A percentile compares a stretch with the other conserved stretches of the same genome.
These are phyloP conservation scores for Phocoena sinus DNA, from an alignment of 2,113 vertebrate species.

Conservation along the genomic window DNA sequence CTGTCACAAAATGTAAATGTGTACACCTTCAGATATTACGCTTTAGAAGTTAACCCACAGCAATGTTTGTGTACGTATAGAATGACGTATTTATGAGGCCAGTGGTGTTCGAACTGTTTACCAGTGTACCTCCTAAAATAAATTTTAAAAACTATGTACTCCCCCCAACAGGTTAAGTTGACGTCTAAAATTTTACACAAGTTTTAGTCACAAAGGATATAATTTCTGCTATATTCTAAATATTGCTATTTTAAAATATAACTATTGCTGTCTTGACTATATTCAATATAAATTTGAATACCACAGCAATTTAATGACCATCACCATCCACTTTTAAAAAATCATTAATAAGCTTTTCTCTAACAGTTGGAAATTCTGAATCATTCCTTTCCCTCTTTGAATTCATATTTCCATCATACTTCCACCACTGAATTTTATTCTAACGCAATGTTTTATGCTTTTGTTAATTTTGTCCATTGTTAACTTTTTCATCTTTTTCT, in stretches of 20 bases:
- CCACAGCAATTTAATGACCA: not conserved
- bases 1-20: not conserved
- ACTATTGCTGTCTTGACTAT: not conserved
- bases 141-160: not conserved
- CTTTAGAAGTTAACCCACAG: slow-evolving; percentile 9
- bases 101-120: not conserved
- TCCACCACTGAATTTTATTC: not conserved
- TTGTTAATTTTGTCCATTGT: not conserved
- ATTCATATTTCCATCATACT: not conserved
- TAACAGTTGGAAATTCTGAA: slow-evolving; percentile 27
- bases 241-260: slow-evolving; percentile 14
- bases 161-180: not conserved
- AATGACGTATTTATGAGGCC: not conserved
- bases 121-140: not conserved
- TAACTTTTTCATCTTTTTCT: not conserved
- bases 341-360: not conserved
- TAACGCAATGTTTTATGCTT: not conserved
- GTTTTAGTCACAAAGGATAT: slow-evolving; percentile 5
- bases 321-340: not conserved
- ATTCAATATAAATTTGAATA: not conserved
- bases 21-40: not conserved
- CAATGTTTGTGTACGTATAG: not conserved
- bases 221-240: slow-evolving; percentile 3
- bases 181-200: not conserved
- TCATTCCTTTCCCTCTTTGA: not conserved